A percentile compares a stretch with the other conserved stretches of the same genome.
Conservation (phyloP, 2,113 vertebrate species). For the Proteles cristata region DNA sequence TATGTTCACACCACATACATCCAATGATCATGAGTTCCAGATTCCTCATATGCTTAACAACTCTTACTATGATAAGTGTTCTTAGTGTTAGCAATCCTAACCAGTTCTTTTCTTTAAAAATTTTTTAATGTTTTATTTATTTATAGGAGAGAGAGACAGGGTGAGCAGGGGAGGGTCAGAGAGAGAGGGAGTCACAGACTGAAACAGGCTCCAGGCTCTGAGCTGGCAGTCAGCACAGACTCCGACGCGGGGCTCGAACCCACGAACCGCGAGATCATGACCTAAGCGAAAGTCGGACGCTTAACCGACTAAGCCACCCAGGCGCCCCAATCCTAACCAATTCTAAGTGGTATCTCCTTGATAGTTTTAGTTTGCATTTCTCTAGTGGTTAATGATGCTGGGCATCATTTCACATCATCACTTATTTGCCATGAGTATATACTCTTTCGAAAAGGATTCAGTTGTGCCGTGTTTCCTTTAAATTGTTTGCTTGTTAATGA, state of each 20-base stretch:
- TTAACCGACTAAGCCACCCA: too few relatives aligned
- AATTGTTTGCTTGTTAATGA: neutral
- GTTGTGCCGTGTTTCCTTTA: neutral
- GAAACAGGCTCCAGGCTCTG: too few relatives aligned
- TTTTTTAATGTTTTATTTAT: too few relatives aligned
- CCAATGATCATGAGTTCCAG: neutral
- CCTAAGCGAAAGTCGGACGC: too few relatives aligned
- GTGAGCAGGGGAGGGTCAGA: too few relatives aligned
- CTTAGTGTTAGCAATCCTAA: neutral
- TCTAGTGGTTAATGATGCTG: neutral
- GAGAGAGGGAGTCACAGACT: too few relatives aligned
- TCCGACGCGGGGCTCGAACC: too few relatives aligned
- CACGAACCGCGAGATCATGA: too few relatives aligned
- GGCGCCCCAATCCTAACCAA: neutral
- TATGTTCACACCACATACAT: neutral
- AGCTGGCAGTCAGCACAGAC: too few relatives aligned
- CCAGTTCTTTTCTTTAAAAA: too few relatives aligned
- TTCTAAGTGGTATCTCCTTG: neutral
- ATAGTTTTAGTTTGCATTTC: conserved; percentile 19
- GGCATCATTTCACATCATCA: neutral
- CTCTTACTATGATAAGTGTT: neutral
- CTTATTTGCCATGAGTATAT: neutral
- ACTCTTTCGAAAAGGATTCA: neutral
- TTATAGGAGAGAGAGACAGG: too few relatives aligned
- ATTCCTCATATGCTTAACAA: neutral